These are phyloP conservation scores for Agrenia bidenticulata DNA, from an alignment of 2,888 invertebrate genomes.

Conservation along the genomic window DNA sequence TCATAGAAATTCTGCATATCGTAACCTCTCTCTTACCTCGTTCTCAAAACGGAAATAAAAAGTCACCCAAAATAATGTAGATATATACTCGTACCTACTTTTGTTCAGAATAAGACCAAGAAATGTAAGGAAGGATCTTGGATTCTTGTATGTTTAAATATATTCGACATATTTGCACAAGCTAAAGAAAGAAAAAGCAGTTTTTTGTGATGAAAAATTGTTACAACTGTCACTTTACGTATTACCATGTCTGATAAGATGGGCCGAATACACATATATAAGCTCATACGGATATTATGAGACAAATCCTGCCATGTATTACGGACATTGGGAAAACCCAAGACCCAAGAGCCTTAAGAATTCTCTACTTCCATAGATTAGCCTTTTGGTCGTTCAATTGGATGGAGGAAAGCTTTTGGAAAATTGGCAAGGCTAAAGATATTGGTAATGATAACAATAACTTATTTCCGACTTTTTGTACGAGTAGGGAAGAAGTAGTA, in stretches of 20 bases:
- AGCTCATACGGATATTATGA: too few species aligned
- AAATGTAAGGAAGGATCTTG: too few species aligned
- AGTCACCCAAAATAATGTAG: neutral
- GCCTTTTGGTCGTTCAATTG: neutral
- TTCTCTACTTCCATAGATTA: neutral
- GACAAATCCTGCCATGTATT: too few species aligned
- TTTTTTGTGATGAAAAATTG: too few species aligned
- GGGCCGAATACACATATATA: too few species aligned
- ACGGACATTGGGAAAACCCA: neutral
- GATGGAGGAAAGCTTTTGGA: neutral
- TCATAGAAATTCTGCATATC: conserved; percentile 15
- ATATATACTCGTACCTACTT: too few species aligned
- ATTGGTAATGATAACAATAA: conserved; percentile 21
- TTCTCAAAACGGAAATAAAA: neutral
- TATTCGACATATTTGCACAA: too few species aligned
- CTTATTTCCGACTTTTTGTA: conserved; percentile 17
- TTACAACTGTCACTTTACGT: too few species aligned
- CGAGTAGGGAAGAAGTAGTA: neutral
- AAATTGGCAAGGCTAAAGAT: conserved; percentile 9
- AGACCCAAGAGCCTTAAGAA: neutral
- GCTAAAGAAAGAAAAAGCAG: too few species aligned
- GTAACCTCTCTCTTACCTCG: conserved; percentile 2
- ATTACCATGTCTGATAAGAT: too few species aligned
- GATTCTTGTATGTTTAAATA: too few species aligned
- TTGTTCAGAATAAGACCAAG: too few species aligned